Evolutionary conservation across 2,797 vertebrate genomes (phyloP).

Genomic region (Avahi laniger): DNA sequence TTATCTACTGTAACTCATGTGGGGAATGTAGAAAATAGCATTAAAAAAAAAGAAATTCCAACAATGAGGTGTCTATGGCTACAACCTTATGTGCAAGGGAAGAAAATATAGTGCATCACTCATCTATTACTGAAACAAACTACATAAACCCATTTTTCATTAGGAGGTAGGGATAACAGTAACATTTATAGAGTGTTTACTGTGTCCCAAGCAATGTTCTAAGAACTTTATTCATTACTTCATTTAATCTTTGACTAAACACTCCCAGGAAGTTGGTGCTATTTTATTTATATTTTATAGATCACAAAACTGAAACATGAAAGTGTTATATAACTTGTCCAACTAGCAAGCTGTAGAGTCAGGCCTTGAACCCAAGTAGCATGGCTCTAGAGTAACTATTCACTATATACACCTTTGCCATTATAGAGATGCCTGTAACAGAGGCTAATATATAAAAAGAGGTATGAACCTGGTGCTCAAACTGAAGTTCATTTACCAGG

Average conservation of each 20-base stretch:
- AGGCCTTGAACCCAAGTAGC: not conserved
- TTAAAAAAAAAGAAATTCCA: not conserved
- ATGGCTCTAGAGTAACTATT: not conserved
- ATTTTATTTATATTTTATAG: not conserved
- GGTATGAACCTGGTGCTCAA: not conserved
- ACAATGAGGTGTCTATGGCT: not conserved
- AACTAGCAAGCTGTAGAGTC: not conserved
- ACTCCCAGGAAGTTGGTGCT: not conserved
- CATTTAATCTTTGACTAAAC: not conserved
- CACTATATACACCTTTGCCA: not conserved
- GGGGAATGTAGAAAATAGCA: not conserved
- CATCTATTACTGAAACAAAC: not conserved
- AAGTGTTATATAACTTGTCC: not conserved
- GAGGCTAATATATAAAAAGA: not conserved
- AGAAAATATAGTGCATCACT: not conserved
- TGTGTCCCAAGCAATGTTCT: not conserved
- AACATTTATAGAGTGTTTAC: not conserved
- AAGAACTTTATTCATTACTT: not conserved
- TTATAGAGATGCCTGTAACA: not conserved
- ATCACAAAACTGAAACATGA: not conserved
- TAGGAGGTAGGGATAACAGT: not conserved
- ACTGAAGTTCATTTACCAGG: not conserved
- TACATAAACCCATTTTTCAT: not conserved
- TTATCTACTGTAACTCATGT: not conserved
- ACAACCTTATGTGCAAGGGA: not conserved